A percentile compares a stretch with the other conserved stretches of the same genome.
Conservation (phyloP, 92 coral and sea anemone genomes). For the Zoanthus sansibaricus region DNA sequence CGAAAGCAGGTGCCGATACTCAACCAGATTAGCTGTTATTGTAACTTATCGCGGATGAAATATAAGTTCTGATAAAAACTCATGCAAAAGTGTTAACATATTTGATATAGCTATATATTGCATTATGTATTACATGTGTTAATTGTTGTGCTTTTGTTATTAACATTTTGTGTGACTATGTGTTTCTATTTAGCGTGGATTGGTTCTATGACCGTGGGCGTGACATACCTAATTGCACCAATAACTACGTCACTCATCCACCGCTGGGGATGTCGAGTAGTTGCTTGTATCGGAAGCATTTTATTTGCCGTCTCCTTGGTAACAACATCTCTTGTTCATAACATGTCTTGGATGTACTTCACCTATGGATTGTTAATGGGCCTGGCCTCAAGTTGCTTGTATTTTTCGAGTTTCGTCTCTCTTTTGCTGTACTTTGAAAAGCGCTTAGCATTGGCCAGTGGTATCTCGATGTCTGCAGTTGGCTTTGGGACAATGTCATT, state of each 20-base stretch:
- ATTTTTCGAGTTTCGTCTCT: slow-evolving; percentile 76
- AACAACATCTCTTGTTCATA: slow-evolving; percentile 75
- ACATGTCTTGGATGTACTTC: slow-evolving; percentile 78
- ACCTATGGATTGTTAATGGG: slow-evolving; percentile 88
- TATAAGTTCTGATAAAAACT: no score
- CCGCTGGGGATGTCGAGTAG: slow-evolving; percentile 87
- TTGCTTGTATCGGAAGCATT: slow-evolving; percentile 83
- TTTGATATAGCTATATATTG: no score
- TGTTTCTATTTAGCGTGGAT: slow-evolving; percentile 80
- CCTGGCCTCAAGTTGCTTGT: slow-evolving; percentile 76
- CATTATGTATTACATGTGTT: no score
- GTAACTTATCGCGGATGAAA: no score
- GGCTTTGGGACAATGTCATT: slow-evolving; percentile 81
- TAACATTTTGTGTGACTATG: neutral
- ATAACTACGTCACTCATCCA: slow-evolving; percentile 70
- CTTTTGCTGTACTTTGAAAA: slow-evolving; percentile 78
- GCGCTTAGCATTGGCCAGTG: slow-evolving; percentile 82
- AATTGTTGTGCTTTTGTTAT: no score
- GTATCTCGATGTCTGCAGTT: slow-evolving; percentile 79
- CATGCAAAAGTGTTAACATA: no score
- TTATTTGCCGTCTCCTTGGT: slow-evolving; percentile 64
- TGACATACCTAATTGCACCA: slow-evolving; percentile 77
- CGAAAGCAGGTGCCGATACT: no score
- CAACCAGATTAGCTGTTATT: no score
- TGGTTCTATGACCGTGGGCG: slow-evolving; percentile 81